Evolutionary conservation across 2,797 vertebrate genomes (phyloP), one percentile per base, ranked within the genome.

Genomic region (Botia almorhae): DNA sequence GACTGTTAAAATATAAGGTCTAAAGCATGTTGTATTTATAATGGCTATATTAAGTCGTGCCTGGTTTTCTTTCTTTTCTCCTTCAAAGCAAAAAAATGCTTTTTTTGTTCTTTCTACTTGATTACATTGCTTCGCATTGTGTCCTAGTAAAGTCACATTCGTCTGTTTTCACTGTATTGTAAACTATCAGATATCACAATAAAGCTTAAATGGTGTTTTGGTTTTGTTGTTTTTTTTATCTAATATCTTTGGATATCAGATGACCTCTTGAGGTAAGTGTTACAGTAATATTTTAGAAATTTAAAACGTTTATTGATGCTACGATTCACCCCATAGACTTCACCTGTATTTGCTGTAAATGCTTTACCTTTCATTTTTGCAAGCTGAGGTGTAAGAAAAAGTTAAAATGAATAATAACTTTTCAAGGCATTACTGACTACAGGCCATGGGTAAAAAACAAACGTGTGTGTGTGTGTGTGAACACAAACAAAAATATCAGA

Each of bases 151-250:
- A 91, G 94, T 95, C 92, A 93, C 91, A 92, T 92, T 92, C 88
- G 93, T 96, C 92, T 92, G 91, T 94, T 96, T 96, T 96, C 96
- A 97, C 95, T 95, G 94, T 94, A 94, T 94, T 96, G 95, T 96
- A 96, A 96, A 95, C 92, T 94, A 94, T 95, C 91, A 92, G 93
- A 94, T 96, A 96, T 95, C 95, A 96, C 95, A 97, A 96, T 96
- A 97, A 97, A 97, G 94, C 94, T 96, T 96, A 89, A 93, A 88
- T 96, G 93, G 93, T 92, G 93, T 91, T 89, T 84, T 67, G 51
- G 82, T 76, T 60, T 84, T 16, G 39, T 48, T 76, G 67, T 19
- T 64, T 83, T 79, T n/a, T 76, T 13, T 2, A 5, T 21, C n/a
- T 36, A 10, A 39, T 67, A 17, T 12, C 17, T 13, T n/a, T 7